Percentiles rank a stretch among this genome's conserved stretches.
phyloP scores from a whole-genome alignment of 2,888 invertebrate species.

The Bellardia bayeri region DNA sequence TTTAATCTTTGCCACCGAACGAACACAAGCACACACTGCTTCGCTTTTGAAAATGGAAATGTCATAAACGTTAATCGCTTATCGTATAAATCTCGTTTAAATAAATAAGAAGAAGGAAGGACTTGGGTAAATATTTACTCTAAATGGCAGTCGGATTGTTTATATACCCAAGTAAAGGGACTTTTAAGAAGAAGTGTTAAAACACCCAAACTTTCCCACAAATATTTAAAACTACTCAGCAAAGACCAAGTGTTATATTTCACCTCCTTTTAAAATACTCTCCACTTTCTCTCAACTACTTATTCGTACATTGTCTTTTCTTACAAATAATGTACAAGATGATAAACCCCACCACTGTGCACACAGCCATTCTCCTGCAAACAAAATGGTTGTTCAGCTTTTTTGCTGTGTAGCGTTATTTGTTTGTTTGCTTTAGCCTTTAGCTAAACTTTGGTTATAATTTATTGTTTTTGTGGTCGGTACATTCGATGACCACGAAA shows the following conservation, averaged over 20 bases:
- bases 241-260: too few species aligned
- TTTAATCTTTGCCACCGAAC: conserved; percentile 66
- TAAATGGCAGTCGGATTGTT: not conserved
- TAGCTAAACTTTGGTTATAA: conserved; percentile 66
- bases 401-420: conserved; percentile 37
- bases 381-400: conserved; percentile 25
- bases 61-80: conserved; percentile 71
- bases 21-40: conserved; percentile 18
- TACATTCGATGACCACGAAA: conserved; percentile 64
- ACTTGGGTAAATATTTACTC: conserved; percentile 65
- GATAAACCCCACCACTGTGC: conserved; percentile 39
- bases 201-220: not conserved
- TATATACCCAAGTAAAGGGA: not conserved
- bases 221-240: too few species aligned
- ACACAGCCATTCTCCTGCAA: conserved; percentile 1
- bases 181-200: not conserved
- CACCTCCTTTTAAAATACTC: not conserved
- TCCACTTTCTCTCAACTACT: not conserved
- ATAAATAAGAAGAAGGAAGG: conserved; percentile 52
- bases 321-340: conserved; percentile 25
- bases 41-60: conserved; percentile 22
- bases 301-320: conserved; percentile 56
- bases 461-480: conserved; percentile 69
- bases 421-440: conserved; percentile 53
- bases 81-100: conserved; percentile 70